Evolutionary conservation across 23 tunicate species (phyloP), one percentile per base, ranked within the genome.

Genomic region (Styela clava): DNA sequence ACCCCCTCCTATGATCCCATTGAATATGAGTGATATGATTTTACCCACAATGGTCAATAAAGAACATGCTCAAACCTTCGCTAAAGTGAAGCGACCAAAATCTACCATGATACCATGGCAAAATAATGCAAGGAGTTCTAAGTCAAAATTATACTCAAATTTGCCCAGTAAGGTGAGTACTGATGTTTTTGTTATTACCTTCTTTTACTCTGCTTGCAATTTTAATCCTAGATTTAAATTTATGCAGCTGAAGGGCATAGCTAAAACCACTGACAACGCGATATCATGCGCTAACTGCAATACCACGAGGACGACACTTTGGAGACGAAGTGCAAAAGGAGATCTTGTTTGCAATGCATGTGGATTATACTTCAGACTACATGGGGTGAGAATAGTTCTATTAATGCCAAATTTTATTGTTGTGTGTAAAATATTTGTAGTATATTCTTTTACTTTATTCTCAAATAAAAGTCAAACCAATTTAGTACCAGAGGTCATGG

Each of bases 301-400:
- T 0, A 76, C 81, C 19, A 44, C 69, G 0, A 36, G 22, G 26
- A 76, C 81, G 7, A 76, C 81, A 12, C 65, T 76, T 12, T 76
- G 81, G 81, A 36, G 81, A 29, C 23, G 81, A 25, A 76, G 81
- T 24, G 12, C 65, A 21, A 36, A 76, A 24, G 81, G 81, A 44
- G 64, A 76, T 76, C 52, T 76, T 0, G 81, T 76, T 64, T 76
- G 81, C 65, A 76, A 76, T 76, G 81, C 81, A 20, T 76, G 81
- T 52, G 81, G 81, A 20, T 64, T 76, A 21, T 76, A 76, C 37
- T 76, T 24, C 81, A 52, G 81, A 24, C 44, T 76, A 76, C 81
- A 76, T 44, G 81, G 81, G 81, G 81, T 76, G 2, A 35, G 81
- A 33, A 29, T n/a, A n/a, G n/a, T 21, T 61, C n/a, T 0, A 23